Conservation (phyloP, 1,140 invertebrate genomes). For the Rhopalosiphum padi region DNA sequence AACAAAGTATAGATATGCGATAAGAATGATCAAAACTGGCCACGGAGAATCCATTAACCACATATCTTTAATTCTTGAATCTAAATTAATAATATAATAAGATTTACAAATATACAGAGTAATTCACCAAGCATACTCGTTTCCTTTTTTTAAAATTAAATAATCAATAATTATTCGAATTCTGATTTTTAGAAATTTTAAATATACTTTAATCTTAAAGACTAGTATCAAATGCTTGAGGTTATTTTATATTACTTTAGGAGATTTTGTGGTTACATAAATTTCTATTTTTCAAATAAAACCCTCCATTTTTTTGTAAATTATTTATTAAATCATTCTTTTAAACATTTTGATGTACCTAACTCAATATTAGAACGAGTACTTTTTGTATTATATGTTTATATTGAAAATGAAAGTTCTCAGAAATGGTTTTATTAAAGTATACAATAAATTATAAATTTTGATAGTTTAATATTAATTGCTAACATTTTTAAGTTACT, state of each 20-base stretch:
- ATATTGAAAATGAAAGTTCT: too few species aligned
- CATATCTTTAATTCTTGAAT: constrained; percentile 70
- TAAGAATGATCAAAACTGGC: constrained; percentile 67
- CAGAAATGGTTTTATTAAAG: too few species aligned
- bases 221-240: background rate
- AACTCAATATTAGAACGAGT: background rate
- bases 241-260: background rate
- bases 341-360: background rate
- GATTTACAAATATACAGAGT: background rate
- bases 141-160: background rate
- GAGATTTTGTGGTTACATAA: background rate
- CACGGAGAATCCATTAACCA: constrained; percentile 70
- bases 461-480: too few species aligned
- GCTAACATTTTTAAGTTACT: too few species aligned
- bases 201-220: too few species aligned
- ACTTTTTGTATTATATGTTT: too few species aligned
- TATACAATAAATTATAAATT: too few species aligned
- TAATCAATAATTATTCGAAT: background rate
- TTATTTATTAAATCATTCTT: background rate
- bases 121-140: background rate
- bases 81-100: constrained; percentile 62
- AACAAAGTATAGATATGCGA: constrained; percentile 68
- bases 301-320: background rate
- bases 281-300: background rate
- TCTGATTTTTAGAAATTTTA: background rate